These are phyloP conservation scores for Aleiodes testaceus DNA, from an alignment of 2,888 invertebrate genomes.

Conservation along the genomic window DNA sequence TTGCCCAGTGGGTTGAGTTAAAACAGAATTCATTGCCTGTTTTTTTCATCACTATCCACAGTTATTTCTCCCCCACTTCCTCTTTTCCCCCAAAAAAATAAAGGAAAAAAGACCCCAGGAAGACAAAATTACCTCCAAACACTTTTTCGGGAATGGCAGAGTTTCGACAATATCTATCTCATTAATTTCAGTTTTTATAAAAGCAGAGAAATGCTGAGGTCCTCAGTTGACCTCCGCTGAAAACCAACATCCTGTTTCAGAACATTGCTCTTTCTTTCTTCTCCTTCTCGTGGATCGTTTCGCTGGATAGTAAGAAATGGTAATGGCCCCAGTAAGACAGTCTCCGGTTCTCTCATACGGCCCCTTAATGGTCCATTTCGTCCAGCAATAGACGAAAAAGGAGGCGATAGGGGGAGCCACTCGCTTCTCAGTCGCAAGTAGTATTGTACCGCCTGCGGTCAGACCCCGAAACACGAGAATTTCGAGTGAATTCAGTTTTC, in stretches of 20 bases:
- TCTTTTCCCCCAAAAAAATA: not conserved
- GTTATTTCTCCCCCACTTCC: not conserved
- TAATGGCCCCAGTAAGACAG: constrained; percentile 46
- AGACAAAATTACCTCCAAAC: not conserved
- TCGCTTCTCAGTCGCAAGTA: constrained; percentile 16
- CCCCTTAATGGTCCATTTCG: constrained; percentile 48
- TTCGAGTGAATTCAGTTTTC: constrained; percentile 16
- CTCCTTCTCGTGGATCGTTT: not conserved
- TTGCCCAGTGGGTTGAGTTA: not conserved
- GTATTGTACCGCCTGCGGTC: constrained; percentile 30
- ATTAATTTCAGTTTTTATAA: constrained; percentile 6
- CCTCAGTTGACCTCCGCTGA: not conserved
- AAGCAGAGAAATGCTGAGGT: constrained; percentile 8
- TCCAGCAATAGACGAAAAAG: constrained; percentile 6
- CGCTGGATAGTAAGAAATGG: constrained; percentile 46
- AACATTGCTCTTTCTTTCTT: constrained; percentile 15
- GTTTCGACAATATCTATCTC: not conserved
- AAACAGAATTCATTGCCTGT: constrained; percentile 24
- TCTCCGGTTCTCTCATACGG: constrained; percentile 24
- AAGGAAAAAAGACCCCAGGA: too few species aligned
- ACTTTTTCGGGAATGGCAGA: not conserved
- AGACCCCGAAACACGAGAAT: constrained; percentile 21
- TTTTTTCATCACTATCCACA: constrained; percentile 23
- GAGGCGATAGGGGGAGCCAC: not conserved
- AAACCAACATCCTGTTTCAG: constrained; percentile 22